Base-by-base conservation (phyloP, 2,113 vertebrate genomes). In the Edolisoma coerulescens region DNA sequence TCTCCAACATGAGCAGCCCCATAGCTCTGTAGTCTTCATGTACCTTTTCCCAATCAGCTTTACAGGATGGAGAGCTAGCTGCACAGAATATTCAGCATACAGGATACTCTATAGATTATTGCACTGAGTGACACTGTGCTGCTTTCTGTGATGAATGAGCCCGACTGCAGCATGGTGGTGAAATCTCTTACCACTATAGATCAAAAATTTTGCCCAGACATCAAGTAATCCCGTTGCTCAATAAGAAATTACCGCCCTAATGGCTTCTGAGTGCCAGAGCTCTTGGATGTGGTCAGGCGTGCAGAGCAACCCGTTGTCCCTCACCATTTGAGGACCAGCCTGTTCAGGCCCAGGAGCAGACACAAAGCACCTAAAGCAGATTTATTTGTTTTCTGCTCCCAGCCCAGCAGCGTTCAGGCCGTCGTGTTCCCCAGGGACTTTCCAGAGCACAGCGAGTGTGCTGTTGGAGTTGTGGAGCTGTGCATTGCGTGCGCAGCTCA, bases 141-240 rank as follows among this genome's bases (percentile, higher is more conserved):
- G 9, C 20, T 67, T 65, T 80, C 59, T 22, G 50, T 93, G 90
- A 86, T 90, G 83, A 93, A 90, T 77, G 59, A 77, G 47, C 50
- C 53, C 2, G 0, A 10, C 65, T 64, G 44, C 56, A 61, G 54
- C 0, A 13, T 22, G 54, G 60, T 70, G 37, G 71, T 92, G 50
- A 90, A 61, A 77, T 8, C 24, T 86, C 71, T 74, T 60, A 53
- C 87, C 90, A 11, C 78, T 68, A 12, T 13, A 57, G 88, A 93
- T 93, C 79, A 92, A 70, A 67, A 95, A n/a, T 88, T 79, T 83
- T 94, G 88, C 92, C 79, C 82, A 61, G 90, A 65, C 83, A 70
- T 93, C 92, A 94, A 95, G 67, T 8, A 88, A 61, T 86, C 63
- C 39, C 0, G 0, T 47, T 86, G 67, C 76, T 88, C 45, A 49